A percentile compares a stretch with the other conserved stretches of the same genome.
These are phyloP conservation scores for Spheniscus humboldti DNA, from an alignment of 2,797 vertebrate species.

Conservation along the genomic window DNA sequence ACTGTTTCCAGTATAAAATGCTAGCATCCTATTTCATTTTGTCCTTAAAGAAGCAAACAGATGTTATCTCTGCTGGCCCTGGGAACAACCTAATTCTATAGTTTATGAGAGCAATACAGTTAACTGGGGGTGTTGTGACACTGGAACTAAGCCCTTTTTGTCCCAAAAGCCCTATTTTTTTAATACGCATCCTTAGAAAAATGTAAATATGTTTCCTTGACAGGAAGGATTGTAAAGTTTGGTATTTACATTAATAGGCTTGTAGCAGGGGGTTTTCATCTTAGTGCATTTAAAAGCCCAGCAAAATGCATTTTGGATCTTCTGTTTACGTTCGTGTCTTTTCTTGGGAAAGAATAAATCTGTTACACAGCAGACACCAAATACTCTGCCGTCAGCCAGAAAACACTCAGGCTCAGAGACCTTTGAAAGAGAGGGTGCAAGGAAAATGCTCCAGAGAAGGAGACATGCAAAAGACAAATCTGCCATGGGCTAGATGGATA, in stretches of 20 bases:
- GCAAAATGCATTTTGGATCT: constrained; percentile 48
- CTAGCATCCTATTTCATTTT: constrained; percentile 8
- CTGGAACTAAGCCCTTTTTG: constrained; percentile 15
- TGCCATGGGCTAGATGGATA: background rate
- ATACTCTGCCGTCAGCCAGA: background rate
- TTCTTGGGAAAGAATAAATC: constrained; percentile 61
- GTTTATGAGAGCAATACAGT: background rate
- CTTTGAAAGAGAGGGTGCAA: background rate
- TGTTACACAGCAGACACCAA: constrained; percentile 11
- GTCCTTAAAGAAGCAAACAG: constrained; percentile 38
- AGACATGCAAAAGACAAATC: background rate
- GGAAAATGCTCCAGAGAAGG: background rate
- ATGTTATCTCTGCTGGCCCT: constrained; percentile 34
- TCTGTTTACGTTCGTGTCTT: constrained; percentile 63
- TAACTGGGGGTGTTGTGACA: constrained; percentile 15
- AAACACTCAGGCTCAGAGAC: background rate
- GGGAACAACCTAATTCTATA: constrained; percentile 1
- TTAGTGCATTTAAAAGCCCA: constrained; percentile 45
- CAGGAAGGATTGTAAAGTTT: constrained; percentile 67
- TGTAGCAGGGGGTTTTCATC: background rate
- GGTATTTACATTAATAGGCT: constrained; percentile 60
- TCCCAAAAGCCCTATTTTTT: constrained; percentile 35
- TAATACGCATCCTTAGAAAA: constrained; percentile 20
- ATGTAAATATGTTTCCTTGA: constrained; percentile 66
- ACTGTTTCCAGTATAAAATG: background rate